These are phyloP conservation scores for Brienomyrus brachyistius DNA, from an alignment of 2,113 vertebrate genomes.

Conservation along the genomic window DNA sequence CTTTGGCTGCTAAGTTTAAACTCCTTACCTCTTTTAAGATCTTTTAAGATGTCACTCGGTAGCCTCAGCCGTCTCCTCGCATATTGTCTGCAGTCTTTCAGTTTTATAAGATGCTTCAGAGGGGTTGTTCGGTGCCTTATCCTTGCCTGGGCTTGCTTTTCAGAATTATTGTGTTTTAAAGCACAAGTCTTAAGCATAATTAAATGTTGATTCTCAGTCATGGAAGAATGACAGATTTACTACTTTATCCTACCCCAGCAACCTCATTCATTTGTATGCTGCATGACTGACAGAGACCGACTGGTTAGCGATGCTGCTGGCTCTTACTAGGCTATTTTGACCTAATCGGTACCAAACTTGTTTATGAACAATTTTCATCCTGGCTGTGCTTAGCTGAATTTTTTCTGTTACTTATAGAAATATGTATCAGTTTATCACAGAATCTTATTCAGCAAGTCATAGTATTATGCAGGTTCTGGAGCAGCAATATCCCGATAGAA, in stretches of 20 bases:
- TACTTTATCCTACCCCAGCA: conserved; percentile 16
- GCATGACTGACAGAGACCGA: not conserved
- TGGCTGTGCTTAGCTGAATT: not conserved
- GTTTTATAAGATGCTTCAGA: not conserved
- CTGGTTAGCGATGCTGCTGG: not conserved
- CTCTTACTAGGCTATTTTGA: not conserved
- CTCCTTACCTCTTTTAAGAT: not conserved
- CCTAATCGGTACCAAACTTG: not conserved
- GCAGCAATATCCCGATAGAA: not conserved
- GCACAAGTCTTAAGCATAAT: not conserved
- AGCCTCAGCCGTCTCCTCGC: not conserved
- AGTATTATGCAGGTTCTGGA: not conserved
- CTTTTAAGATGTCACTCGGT: not conserved
- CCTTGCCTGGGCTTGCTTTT: not conserved
- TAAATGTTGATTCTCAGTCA: conserved; percentile 28
- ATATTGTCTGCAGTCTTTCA: not conserved
- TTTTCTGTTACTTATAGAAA: not conserved
- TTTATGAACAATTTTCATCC: not conserved
- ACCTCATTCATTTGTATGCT: not conserved
- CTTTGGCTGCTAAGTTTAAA: not conserved
- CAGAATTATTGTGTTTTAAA: not conserved
- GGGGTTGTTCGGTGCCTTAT: not conserved
- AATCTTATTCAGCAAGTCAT: not conserved
- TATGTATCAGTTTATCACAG: not conserved
- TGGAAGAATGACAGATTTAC: conserved; percentile 25